Evolutionary conservation across 2,113 vertebrate genomes (phyloP), one percentile per base, ranked within the genome.

Genomic region (Electrona antarctica): DNA sequence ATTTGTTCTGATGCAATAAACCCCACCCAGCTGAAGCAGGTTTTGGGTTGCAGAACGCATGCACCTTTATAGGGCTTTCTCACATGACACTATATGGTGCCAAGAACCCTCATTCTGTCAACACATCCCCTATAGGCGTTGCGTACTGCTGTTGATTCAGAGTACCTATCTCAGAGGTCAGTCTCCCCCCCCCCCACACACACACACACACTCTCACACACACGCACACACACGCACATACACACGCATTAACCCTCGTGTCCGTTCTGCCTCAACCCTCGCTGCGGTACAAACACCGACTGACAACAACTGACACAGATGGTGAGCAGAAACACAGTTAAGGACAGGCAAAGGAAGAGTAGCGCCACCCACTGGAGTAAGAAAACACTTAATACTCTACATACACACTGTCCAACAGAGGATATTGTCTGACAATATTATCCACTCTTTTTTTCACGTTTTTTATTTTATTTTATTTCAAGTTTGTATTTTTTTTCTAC

Each of bases 231-330:
- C 33, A 6, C 5, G 33, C 33, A 41, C 33, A 6, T 41, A 6
- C 33, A 41, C 33, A 6, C 5, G 3, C 33, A 41, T 6, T 3
- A 4, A 6, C 0, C 14, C 52, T 66, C 61, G 75, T 59, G 73
- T 85, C 68, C 5, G 11, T 21, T 84, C 88, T 91, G 91, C 92
- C 93, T 94, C 93, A 92, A 92, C 92, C 90, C 92, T 88, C 85
- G 74, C 78, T 84, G 82, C 88, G 88, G 85, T 87, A 90, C 80
- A 90, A 84, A 91, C 80, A 83, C 89, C 87, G 89, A 88, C 85
- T 74, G 83, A 87, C 86, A 78, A 91, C 89, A 89, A 88, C 79
- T 90, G 86, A 92, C 90, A 91, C 85, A 82, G 84, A 91, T 90
- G 81, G 85, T 85, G 86, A 90, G 90, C 74, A 83, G 89, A 87